These are phyloP conservation scores for Malurus alboscapulatus DNA, from an alignment of 2,113 vertebrate species.

Conservation along the genomic window DNA sequence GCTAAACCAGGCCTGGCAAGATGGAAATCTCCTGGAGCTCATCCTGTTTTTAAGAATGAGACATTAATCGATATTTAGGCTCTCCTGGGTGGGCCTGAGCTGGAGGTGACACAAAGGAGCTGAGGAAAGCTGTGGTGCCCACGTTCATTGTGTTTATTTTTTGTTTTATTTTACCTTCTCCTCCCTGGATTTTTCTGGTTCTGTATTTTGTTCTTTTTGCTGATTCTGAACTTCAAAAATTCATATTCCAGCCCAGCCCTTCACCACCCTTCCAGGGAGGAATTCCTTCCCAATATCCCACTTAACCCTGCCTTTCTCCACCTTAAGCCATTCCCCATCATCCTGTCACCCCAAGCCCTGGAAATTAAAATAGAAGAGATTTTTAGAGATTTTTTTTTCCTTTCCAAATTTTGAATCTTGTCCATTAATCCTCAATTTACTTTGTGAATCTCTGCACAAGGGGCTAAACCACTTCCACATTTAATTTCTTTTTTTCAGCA, in stretches of 20 bases:
- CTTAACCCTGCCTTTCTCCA: not conserved
- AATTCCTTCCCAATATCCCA: not conserved
- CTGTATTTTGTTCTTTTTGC: not conserved
- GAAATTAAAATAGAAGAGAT: not conserved
- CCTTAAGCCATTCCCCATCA: not conserved
- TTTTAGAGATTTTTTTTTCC: accelerated
- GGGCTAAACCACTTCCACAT: not conserved
- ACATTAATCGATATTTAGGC: not conserved
- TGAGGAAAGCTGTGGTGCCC: not conserved
- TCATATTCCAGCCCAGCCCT: not conserved
- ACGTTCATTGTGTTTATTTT: not conserved
- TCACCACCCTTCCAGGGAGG: not conserved
- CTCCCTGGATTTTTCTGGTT: not conserved
- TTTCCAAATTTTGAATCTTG: not conserved
- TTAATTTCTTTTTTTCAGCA: not conserved
- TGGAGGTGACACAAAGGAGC: not conserved
- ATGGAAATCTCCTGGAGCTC: not conserved
- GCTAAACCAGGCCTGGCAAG: not conserved
- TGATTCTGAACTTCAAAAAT: not conserved
- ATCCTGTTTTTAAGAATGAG: not conserved
- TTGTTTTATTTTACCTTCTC: not conserved
- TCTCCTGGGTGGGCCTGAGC: not conserved
- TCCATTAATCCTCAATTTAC: not conserved
- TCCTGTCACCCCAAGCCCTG: not conserved
- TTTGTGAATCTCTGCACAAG: not conserved